Evolutionary conservation across 2,113 vertebrate genomes (phyloP), one percentile per base, ranked within the genome.

Genomic region (Amblyopsis rosae): DNA sequence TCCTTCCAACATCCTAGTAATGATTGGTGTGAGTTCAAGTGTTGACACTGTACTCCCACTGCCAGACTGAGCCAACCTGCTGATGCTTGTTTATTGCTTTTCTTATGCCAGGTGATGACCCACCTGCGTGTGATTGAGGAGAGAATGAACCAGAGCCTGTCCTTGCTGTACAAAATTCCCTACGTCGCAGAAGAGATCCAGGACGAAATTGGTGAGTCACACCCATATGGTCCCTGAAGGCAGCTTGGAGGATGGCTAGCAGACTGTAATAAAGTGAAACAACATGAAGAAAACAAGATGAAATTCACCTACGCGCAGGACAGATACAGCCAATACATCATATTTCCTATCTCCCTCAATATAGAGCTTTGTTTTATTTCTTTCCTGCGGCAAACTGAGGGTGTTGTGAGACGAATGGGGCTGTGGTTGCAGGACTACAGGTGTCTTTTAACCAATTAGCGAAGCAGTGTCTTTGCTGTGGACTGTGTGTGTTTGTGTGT

Each of bases 111-210:
- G 98, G 97, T 99, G 86, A 95, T 98, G 97, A 99, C 98, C n/a
- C 98, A 99, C 88, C 95, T 99, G 77, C 96, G 92, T 53, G 97
- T 99, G 86, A 99, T 99, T 0, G 97, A 99, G 81, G 98, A 99
- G 89, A 87, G 98, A 75, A 96, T 98, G 95, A 99, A 99, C 90
- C 98, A 99, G 89, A 99, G 97, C 78, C 90, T 99, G 12, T 98
- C 96, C 54, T 91, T 99, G 74, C 95, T 99, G 73, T 99, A 99
- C 93, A 98, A 99, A 89, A 95, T 98, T 12, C 96, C 98, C 0
- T 96, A 96, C 10, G 95, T 99, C 48, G 96, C 96, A 19, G 96
- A 98, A 65, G 96, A 97, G 81, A 96, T 98, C 72, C 96, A 97
- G 80, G 95, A 95, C 79, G 88, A 99, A 85, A 98, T 99, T 9